These are phyloP conservation scores for Notiomystis cincta DNA, from an alignment of 2,113 vertebrate species.

Conservation along the genomic window DNA sequence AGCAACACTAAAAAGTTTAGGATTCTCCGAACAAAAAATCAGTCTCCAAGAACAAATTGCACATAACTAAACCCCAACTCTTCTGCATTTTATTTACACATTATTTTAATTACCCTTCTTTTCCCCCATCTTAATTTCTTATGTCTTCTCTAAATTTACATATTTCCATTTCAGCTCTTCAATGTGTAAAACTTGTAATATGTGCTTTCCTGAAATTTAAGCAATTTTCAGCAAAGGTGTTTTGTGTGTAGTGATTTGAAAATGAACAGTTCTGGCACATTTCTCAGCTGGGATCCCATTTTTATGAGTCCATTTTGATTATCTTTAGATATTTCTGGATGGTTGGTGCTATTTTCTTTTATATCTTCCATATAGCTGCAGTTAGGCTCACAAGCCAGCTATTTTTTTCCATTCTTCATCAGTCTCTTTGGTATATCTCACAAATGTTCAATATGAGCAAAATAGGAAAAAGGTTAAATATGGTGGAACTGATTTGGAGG, in stretches of 20 bases:
- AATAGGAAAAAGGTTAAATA: neutral
- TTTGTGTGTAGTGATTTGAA: neutral
- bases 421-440: neutral
- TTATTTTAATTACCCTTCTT: neutral
- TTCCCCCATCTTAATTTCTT: neutral
- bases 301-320: conserved; percentile 39
- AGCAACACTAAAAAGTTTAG: neutral
- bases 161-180: neutral
- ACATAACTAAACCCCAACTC: neutral
- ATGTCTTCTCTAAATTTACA: neutral
- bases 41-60: neutral
- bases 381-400: neutral
- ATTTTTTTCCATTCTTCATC: neutral
- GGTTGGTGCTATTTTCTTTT: neutral
- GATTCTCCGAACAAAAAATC: neutral
- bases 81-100: neutral
- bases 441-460: neutral
- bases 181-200: neutral
- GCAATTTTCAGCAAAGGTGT: neutral
- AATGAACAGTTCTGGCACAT: neutral
- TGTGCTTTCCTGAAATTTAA: conserved; percentile 2
- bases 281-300: neutral
- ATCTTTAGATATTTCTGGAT: conserved; percentile 53
- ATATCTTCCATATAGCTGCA: conserved; percentile 1
- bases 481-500: neutral